A percentile compares a stretch with the other conserved stretches of the same genome.
Evolutionary conservation across 2,113 vertebrate species (phyloP).

Genomic region (Vulpes vulpes): DNA sequence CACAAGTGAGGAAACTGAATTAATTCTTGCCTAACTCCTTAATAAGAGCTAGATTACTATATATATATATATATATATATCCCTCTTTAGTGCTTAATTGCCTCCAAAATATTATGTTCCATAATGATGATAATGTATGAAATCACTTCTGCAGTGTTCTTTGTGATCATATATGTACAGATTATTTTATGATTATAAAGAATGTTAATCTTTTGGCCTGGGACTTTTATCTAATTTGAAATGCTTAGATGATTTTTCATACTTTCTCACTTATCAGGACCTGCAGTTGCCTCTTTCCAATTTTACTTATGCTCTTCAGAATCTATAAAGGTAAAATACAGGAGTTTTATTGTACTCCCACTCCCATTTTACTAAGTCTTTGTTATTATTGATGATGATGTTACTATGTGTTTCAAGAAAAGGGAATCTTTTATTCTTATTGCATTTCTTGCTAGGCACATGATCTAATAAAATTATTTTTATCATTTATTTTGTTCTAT

Average conservation of each 20-base stretch:
- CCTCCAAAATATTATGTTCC: conserved; percentile 29
- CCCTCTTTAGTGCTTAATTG: conserved; percentile 33
- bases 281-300: not conserved
- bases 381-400: not conserved
- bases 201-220: not conserved
- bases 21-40: conserved; percentile 40
- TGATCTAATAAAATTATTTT: not conserved
- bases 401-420: not conserved
- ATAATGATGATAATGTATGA: not conserved
- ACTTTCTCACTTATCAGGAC: not conserved
- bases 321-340: not conserved
- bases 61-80: not conserved
- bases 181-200: conserved; percentile 6
- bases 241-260: not conserved
- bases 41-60: not conserved
- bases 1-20: conserved; percentile 8
- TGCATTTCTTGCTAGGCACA: not conserved
- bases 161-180: not conserved
- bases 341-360: not conserved
- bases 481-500: not conserved
- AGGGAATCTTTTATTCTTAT: not conserved
- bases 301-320: not conserved
- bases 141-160: not conserved
- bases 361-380: not conserved
- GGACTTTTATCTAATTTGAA: conserved; percentile 1